Percentiles rank a stretch among this genome's conserved stretches.
Evolutionary conservation across 1,140 invertebrate genomes (phyloP).

Genomic region (Drosophila ogumai): DNA sequence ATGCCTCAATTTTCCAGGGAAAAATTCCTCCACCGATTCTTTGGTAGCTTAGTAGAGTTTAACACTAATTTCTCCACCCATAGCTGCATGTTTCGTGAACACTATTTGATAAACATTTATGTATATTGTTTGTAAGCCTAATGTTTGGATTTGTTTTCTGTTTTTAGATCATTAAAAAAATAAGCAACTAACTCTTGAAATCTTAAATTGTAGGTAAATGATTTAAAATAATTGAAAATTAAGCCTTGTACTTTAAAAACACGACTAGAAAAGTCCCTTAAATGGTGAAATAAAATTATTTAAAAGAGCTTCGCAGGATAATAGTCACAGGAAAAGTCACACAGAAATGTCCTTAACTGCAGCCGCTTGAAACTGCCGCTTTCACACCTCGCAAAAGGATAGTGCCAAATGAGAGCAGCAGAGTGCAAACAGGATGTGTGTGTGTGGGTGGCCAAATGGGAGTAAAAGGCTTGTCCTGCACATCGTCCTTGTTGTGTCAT

Average conservation of each 20-base stretch:
- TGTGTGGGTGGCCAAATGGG: background rate
- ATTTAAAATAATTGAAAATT: background rate
- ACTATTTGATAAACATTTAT: constrained; percentile 8
- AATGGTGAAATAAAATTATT: background rate
- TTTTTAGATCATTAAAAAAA: background rate
- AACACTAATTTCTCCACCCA: background rate
- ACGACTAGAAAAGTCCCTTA: background rate
- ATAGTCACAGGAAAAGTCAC: constrained; percentile 4
- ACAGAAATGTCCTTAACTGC: background rate
- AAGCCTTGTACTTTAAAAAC: constrained; percentile 3
- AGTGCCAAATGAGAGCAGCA: constrained; percentile 12
- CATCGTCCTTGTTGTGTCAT: constrained; percentile 43
- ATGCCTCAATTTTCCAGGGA: background rate
- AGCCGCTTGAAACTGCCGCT: background rate
- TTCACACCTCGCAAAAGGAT: constrained; percentile 4
- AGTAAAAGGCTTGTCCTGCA: background rate
- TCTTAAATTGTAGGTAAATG: background rate
- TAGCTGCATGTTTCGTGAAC: background rate
- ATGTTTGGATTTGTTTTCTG: background rate
- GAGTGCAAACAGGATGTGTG: constrained; percentile 20
- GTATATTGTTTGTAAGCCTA: constrained; percentile 2
- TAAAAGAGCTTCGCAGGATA: background rate
- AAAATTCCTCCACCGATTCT: background rate
- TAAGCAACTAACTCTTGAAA: background rate
- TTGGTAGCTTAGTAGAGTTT: background rate